Evolutionary conservation across 2,113 vertebrate genomes (phyloP).

Genomic region (Nothocercus julius): DNA sequence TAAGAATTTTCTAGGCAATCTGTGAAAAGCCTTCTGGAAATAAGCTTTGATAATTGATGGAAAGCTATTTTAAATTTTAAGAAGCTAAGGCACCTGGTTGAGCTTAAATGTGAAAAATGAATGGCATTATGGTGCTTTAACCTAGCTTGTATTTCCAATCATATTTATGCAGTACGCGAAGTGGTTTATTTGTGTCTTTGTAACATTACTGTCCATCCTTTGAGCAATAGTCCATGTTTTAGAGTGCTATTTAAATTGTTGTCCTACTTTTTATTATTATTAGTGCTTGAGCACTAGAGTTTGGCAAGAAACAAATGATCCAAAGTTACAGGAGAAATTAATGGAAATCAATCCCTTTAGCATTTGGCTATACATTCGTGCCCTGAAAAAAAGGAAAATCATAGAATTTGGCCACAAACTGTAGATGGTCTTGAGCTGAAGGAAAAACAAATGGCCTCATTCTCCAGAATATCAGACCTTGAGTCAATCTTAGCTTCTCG

Average conservation of each 20-base stretch:
- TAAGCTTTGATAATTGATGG: neutral
- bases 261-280: neutral
- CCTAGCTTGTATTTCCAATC: neutral
- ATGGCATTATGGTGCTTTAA: slow-evolving; percentile 2
- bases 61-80: neutral
- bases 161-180: neutral
- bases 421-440: neutral
- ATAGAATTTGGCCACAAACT: neutral
- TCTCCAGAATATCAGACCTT: neutral
- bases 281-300: neutral
- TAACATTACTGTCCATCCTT: neutral
- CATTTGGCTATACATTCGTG: neutral
- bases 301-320: neutral
- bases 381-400: neutral
- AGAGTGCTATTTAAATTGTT: neutral
- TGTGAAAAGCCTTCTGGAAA: neutral
- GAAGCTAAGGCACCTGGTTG: neutral
- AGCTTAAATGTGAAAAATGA: neutral
- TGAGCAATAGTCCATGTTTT: neutral
- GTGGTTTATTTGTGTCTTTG: slow-evolving; percentile 16
- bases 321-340: neutral
- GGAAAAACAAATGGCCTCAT: neutral
- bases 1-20: neutral
- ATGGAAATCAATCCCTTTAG: neutral
- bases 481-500: neutral